Evolutionary conservation across 2,797 vertebrate species (phyloP).

Genomic region (Falco concolor): DNA sequence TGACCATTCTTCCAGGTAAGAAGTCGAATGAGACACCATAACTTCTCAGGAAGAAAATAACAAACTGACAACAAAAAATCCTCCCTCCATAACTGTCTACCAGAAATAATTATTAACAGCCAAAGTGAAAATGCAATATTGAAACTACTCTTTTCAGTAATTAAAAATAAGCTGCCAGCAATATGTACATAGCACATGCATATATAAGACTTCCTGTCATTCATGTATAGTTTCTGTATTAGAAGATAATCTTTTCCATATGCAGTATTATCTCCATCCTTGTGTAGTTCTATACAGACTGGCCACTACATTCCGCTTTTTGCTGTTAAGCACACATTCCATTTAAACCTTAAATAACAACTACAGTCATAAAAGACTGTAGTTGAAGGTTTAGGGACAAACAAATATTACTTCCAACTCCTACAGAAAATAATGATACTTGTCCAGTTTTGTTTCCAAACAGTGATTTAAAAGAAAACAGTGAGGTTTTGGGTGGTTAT

Average conservation of each 20-base stretch:
- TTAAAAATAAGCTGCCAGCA: not conserved
- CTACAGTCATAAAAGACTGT: not conserved
- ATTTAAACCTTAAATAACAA: not conserved
- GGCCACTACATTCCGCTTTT: not conserved
- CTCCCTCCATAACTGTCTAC: not conserved
- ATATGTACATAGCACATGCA: not conserved
- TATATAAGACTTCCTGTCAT: not conserved
- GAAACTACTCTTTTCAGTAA: not conserved
- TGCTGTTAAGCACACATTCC: not conserved
- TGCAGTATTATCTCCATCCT: not conserved
- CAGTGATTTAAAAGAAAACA: not conserved
- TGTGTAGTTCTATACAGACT: not conserved
- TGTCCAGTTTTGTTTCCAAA: not conserved
- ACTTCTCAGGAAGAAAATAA: not conserved
- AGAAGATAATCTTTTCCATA: not conserved
- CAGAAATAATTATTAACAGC: not conserved
- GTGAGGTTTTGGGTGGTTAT: not conserved
- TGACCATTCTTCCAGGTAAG: not conserved
- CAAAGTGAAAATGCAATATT: not conserved
- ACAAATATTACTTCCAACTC: not conserved
- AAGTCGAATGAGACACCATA: not conserved
- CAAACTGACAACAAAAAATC: not conserved
- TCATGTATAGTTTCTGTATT: not conserved
- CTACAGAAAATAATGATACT: not conserved
- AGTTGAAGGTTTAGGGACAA: not conserved